phyloP scores from a whole-genome alignment of 2,888 invertebrate species.

The Apoda limacodes region DNA sequence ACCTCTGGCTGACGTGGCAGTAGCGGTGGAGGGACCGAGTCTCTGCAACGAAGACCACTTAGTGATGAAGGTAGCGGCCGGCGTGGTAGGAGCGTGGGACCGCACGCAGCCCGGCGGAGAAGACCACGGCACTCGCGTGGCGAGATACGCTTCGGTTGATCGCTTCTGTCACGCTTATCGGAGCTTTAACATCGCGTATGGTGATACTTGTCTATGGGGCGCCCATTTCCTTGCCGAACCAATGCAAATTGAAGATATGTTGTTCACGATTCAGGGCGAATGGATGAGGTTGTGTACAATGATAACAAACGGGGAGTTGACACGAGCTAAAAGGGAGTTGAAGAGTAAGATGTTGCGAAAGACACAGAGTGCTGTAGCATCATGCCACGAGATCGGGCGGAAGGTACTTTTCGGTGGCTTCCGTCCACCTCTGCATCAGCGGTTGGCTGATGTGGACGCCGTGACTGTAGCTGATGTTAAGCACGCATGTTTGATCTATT shows the following conservation, averaged over 20 bases:
- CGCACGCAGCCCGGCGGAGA: conserved; percentile 87
- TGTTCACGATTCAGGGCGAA: conserved; percentile 77
- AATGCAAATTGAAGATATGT: conserved; percentile 75
- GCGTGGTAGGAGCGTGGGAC: conserved; percentile 91
- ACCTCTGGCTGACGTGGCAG: conserved; percentile 88
- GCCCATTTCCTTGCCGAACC: conserved; percentile 84
- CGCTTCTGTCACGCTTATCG: conserved; percentile 89
- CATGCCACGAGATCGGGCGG: conserved; percentile 95
- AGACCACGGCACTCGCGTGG: conserved; percentile 84
- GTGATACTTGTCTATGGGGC: conserved; percentile 97
- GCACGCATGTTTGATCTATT: conserved; percentile 84
- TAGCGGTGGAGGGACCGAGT: conserved; percentile 92
- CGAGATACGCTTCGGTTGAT: conserved; percentile 74
- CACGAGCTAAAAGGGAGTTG: conserved; percentile 88
- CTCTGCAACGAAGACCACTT: conserved; percentile 92
- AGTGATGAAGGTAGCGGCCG: conserved; percentile 93
- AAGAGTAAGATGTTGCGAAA: conserved; percentile 92
- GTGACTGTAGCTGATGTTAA: conserved; percentile 80
- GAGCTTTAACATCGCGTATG: conserved; percentile 96
- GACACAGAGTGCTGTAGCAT: conserved; percentile 87
- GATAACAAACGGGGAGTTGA: conserved; percentile 88
- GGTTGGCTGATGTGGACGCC: conserved; percentile 85
- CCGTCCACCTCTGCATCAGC: conserved; percentile 86
- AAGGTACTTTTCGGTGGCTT: conserved; percentile 93
- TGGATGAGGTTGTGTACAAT: conserved; percentile 89